Conservation (phyloP, 2,797 vertebrate species). For the Pygocentrus nattereri region DNA sequence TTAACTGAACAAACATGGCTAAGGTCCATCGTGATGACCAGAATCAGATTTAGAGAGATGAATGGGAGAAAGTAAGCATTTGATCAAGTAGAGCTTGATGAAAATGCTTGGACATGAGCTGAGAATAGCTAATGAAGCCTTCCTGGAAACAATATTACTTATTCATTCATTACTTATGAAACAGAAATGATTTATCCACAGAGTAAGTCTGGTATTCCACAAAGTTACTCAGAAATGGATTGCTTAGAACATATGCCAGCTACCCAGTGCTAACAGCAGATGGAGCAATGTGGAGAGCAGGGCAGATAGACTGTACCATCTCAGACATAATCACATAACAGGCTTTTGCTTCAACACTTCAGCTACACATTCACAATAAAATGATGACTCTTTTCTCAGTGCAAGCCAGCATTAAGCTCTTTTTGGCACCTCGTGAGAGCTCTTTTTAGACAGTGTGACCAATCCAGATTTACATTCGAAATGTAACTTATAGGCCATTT, state of each 20-base stretch:
- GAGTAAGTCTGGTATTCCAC: slow-evolving; percentile 24
- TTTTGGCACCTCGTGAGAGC: slow-evolving; percentile 4
- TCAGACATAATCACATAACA: slow-evolving; percentile 2
- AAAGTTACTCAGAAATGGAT: slow-evolving; percentile 14
- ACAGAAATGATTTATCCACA: slow-evolving; percentile 25
- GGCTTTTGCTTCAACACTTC: neutral
- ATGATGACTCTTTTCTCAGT: slow-evolving; percentile 14
- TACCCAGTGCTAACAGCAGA: slow-evolving; percentile 42
- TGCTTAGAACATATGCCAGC: neutral
- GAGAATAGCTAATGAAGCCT: slow-evolving; percentile 39
- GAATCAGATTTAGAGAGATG: slow-evolving; percentile 32
- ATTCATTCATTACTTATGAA: slow-evolving; percentile 44
- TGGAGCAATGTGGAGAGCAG: slow-evolving; percentile 39
- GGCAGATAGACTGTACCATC: neutral
- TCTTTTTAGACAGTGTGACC: neutral
- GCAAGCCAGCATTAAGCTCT: slow-evolving; percentile 6
- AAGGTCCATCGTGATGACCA: slow-evolving; percentile 28
- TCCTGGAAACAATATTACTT: slow-evolving; percentile 53
- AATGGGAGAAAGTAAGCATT: slow-evolving; percentile 12
- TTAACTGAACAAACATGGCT: slow-evolving; percentile 48
- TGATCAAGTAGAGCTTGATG: slow-evolving; percentile 22
- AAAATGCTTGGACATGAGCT: slow-evolving; percentile 35
- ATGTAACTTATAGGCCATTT: neutral
- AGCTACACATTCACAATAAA: neutral
- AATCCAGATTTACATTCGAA: slow-evolving; percentile 4